Evolutionary conservation across 2,113 vertebrate species (phyloP).

Genomic region (Rhinopomastus cyanomelas): DNA sequence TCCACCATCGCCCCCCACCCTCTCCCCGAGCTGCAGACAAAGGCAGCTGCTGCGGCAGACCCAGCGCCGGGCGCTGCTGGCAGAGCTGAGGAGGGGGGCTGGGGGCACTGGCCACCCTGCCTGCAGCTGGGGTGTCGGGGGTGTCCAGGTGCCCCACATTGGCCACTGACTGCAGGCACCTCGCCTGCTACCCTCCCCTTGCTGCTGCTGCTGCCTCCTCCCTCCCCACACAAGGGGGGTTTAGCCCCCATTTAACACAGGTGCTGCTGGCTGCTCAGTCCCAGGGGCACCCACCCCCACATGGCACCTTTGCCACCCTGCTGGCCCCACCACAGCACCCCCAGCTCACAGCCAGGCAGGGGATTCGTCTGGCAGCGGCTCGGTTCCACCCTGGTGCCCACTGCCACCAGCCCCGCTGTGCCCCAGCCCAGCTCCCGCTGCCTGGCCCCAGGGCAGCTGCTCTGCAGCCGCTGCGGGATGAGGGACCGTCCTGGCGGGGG

Average conservation of each 20-base stretch:
- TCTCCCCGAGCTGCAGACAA: not conserved
- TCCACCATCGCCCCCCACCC: not conserved
- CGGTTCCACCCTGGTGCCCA: accelerated
- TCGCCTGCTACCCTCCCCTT: not conserved
- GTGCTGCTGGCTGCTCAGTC: not conserved
- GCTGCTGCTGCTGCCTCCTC: not conserved
- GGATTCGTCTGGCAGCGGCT: not conserved
- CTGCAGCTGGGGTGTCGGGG: not conserved
- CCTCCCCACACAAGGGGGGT: accelerated
- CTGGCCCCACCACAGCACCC: not conserved
- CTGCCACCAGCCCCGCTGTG: not conserved
- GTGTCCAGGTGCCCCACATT: not conserved
- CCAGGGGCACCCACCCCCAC: accelerated
- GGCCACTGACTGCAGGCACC: not conserved
- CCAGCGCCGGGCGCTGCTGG: not conserved
- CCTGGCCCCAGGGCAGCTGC: not conserved
- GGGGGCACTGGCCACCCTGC: accelerated
- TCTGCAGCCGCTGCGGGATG: not conserved
- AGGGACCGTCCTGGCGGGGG: not conserved
- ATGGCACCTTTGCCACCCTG: not conserved
- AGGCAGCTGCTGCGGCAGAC: not conserved
- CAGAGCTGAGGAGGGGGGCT: not conserved
- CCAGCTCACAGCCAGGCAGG: not conserved
- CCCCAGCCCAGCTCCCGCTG: too few species aligned
- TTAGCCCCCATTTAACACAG: accelerated